These are phyloP conservation scores for Leptinotarsa juncta DNA, from an alignment of 2,888 invertebrate genomes.

Conservation along the genomic window DNA sequence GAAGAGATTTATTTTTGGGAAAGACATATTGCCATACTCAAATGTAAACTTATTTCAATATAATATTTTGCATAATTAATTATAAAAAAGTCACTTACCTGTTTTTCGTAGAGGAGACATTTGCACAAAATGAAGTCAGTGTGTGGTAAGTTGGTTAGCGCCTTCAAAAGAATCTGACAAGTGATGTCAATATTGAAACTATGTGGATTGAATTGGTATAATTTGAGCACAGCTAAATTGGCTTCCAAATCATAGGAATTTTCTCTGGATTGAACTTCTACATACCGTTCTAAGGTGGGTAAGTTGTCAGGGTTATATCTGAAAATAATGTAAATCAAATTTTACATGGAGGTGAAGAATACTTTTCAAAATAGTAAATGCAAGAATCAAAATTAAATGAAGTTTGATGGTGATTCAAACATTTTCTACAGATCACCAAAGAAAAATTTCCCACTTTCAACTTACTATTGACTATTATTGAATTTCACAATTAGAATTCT, in stretches of 20 bases:
- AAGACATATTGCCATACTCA: too few relatives aligned
- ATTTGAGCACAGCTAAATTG: conserved; percentile 93
- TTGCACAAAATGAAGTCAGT: conserved; percentile 98
- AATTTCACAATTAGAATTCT: too few relatives aligned
- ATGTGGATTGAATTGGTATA: conserved; percentile 96
- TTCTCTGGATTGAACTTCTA: conserved; percentile 91
- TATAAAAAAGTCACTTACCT: conserved; percentile 67
- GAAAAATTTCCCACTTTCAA: too few relatives aligned
- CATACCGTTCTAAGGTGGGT: conserved; percentile 89
- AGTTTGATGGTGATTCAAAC: too few relatives aligned
- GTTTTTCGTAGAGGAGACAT: conserved; percentile 87
- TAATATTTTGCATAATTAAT: neutral
- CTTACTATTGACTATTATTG: too few relatives aligned
- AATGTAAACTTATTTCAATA: too few relatives aligned
- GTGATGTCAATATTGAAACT: conserved; percentile 87
- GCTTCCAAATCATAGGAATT: conserved; percentile 97
- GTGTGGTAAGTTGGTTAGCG: conserved; percentile 95
- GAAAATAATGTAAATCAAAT: conserved; percentile 53
- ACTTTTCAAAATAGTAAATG: neutral
- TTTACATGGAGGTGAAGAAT: neutral
- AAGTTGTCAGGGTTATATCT: conserved; percentile 98
- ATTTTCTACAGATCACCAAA: too few relatives aligned
- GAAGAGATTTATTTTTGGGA: too few relatives aligned
- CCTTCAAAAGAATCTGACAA: conserved; percentile 92
- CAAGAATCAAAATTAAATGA: too few relatives aligned